phyloP scores from a whole-genome alignment of 2,797 vertebrate genomes.

The Spinus olivaceus region DNA sequence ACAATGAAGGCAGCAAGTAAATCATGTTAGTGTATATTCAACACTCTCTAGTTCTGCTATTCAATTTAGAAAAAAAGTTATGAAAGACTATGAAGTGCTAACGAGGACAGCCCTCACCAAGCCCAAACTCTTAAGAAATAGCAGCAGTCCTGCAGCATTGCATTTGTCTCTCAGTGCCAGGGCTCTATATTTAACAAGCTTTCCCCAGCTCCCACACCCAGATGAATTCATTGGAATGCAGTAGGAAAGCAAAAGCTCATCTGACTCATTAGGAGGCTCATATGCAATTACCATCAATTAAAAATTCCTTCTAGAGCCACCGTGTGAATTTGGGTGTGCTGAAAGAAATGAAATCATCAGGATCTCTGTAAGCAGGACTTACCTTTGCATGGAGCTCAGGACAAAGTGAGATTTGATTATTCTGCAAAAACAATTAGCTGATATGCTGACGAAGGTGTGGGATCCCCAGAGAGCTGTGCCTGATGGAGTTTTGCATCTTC shows the following conservation, averaged over 20 bases:
- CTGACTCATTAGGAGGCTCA: slow-evolving; percentile 66
- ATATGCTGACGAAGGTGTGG: background rate
- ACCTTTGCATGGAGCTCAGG: background rate
- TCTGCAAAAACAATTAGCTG: background rate
- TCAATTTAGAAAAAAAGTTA: background rate
- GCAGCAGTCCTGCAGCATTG: slow-evolving; percentile 33
- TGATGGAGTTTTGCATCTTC: background rate
- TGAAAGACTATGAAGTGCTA: background rate
- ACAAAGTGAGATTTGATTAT: background rate
- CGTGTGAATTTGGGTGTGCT: slow-evolving; percentile 10
- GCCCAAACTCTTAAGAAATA: slow-evolving; percentile 57
- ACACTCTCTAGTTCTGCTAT: background rate
- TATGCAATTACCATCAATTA: slow-evolving; percentile 62
- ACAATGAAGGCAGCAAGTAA: background rate
- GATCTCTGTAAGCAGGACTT: background rate
- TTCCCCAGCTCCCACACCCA: slow-evolving; percentile 62
- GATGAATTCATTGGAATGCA: slow-evolving; percentile 68
- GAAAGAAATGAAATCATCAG: background rate
- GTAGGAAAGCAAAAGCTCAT: slow-evolving; percentile 54
- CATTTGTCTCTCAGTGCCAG: slow-evolving; percentile 45
- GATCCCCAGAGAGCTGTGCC: background rate
- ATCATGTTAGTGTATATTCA: background rate
- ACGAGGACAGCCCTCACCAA: background rate
- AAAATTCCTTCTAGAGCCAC: slow-evolving; percentile 45
- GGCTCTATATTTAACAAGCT: slow-evolving; percentile 63